Percentiles rank a stretch among this genome's conserved stretches.
These are phyloP conservation scores for Sebastes flavidus DNA, from an alignment of 2,797 vertebrate genomes.

Conservation along the genomic window DNA sequence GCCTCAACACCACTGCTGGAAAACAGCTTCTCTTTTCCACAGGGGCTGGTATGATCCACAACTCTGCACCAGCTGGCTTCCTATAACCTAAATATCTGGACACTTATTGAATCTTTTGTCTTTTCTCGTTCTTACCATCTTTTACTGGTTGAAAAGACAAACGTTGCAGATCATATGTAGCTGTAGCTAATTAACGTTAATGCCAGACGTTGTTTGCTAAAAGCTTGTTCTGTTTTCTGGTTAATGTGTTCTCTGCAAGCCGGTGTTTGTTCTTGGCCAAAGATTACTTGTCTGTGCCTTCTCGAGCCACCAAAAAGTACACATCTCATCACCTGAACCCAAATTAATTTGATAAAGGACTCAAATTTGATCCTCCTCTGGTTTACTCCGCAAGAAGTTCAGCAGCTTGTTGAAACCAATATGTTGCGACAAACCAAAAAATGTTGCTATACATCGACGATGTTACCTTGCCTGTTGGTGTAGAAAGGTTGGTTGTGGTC, in stretches of 20 bases:
- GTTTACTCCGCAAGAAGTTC: background rate
- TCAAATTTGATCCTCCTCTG: background rate
- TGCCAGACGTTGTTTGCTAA: background rate
- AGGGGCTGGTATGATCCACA: background rate
- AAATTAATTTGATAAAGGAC: background rate
- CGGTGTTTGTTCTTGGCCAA: background rate
- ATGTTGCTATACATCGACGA: background rate
- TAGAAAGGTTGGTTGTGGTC: rapidly evolving
- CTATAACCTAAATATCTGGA: background rate
- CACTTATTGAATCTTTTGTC: background rate
- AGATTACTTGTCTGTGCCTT: background rate
- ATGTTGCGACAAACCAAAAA: background rate
- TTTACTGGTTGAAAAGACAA: background rate
- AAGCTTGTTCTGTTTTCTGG: background rate
- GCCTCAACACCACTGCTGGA: background rate
- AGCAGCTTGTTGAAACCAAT: background rate
- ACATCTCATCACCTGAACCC: background rate
- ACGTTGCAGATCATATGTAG: background rate
- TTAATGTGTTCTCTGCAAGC: background rate
- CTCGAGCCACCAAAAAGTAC: background rate
- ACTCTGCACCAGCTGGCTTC: background rate
- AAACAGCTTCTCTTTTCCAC: constrained; percentile 2
- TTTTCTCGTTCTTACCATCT: background rate
- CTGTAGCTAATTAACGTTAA: background rate
- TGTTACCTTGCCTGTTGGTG: rapidly evolving